These are phyloP conservation scores for Salpingus planirostris DNA, from an alignment of 2,888 invertebrate species.

Conservation along the genomic window DNA sequence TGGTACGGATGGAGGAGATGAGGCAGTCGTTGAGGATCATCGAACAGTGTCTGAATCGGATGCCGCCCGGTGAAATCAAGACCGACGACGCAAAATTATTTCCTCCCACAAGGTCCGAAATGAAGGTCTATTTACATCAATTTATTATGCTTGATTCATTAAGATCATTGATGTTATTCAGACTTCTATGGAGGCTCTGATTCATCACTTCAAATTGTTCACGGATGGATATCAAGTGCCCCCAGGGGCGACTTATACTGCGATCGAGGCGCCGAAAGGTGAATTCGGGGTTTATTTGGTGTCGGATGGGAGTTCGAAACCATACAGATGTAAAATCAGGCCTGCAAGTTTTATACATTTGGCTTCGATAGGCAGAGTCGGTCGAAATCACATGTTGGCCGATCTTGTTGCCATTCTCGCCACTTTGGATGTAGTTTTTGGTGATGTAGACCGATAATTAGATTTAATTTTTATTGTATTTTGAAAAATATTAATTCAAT, in stretches of 20 bases:
- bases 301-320: conserved; percentile 71
- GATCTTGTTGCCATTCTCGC: conserved; percentile 96
- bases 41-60: conserved; percentile 71
- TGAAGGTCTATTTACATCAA: no score
- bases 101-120: conserved; percentile 65
- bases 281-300: conserved; percentile 83
- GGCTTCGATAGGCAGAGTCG: conserved; percentile 80
- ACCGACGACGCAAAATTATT: conserved; percentile 72
- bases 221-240: conserved; percentile 76
- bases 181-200: conserved; percentile 76
- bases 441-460: conserved; percentile 86
- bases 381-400: conserved; percentile 82
- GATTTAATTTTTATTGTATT: no score
- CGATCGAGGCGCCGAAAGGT: conserved; percentile 75
- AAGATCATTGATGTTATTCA: conserved; percentile 17
- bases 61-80: conserved; percentile 71
- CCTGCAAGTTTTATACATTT: conserved; percentile 80
- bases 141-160: conserved; percentile 2
- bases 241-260: conserved; percentile 72
- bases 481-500: no score
- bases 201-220: conserved; percentile 84
- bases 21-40: conserved; percentile 71
- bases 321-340: conserved; percentile 68
- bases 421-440: conserved; percentile 85
- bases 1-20: conserved; percentile 61